Base-by-base conservation (phyloP, 2,888 invertebrate genomes). In the Volucella zonaria region DNA sequence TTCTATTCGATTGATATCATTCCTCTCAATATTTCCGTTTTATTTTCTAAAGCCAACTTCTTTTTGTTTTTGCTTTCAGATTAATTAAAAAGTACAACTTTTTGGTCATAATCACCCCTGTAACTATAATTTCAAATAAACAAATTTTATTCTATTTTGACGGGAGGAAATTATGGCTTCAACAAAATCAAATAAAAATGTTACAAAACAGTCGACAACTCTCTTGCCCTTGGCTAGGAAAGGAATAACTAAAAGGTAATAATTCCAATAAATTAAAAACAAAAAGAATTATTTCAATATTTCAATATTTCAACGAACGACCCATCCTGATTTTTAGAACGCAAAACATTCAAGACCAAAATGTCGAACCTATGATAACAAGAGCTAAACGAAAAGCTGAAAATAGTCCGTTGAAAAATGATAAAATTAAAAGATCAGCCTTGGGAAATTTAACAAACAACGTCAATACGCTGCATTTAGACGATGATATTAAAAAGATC, bases 361-460 rank as follows among this genome's bases (percentile, higher is more conserved):
- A 92, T 88, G 86, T 85, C 49, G 89, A 86, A 12, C 87, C 89
- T 54, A 88, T 90, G 15, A 87, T 89, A 61, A 90, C 90, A 59
- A 89, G 91, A 59, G 93, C 93, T 66, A 97, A 97, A 91, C 93
- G 97, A 89, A 97, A 97, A 93, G 97, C 97, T 1, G 95, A 95
- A 56, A 94, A 94, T 86, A 96, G 96, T 75, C 96, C 96, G 4
- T 89, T 95, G 56, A 96, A 96, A 91, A 95, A 95, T 90, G 94
- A 94, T 87, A 94, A 93, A 66, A 94, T 95, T 6, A 97, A 97
- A 91, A 93, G 97, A 88, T 95, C 96, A 52, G 97, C 97, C 3
- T 94, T 98, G 89, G 96, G 96, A 82, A 97, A 97, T 91, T 94
- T 97, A 87, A 96, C 97, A 66, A 97, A 97, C 86, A 92, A 92